phyloP scores from a whole-genome alignment of 1,140 invertebrate genomes.

The Argopecten irradians region DNA sequence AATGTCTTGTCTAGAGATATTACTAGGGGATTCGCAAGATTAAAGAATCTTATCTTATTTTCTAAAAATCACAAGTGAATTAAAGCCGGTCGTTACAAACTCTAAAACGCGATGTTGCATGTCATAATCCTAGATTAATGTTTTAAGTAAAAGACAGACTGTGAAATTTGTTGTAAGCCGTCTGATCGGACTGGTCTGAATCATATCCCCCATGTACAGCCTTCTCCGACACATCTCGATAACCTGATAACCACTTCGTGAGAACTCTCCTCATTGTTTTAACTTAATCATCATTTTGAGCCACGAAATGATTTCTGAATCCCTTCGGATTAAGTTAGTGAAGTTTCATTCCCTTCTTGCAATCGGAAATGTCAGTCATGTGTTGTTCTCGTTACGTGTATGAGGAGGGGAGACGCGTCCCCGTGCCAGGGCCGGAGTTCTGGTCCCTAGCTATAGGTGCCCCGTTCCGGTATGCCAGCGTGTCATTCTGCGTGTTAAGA shows the following conservation, averaged over 20 bases:
- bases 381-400: not conserved
- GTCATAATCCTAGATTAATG: slow-evolving; percentile 18
- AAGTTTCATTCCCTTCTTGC: slow-evolving; percentile 13
- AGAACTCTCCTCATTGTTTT: slow-evolving; percentile 3
- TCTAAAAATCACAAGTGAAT: slow-evolving; percentile 18
- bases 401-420: not conserved
- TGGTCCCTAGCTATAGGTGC: not conserved
- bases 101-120: slow-evolving; percentile 15
- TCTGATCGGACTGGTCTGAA: not conserved
- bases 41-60: slow-evolving; percentile 19
- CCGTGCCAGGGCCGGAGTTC: not conserved
- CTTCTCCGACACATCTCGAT: not conserved
- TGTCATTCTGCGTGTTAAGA: not conserved
- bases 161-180: slow-evolving; percentile 21
- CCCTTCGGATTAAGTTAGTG: not conserved
- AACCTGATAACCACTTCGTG: slow-evolving; percentile 14
- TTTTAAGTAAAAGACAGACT: slow-evolving; percentile 14
- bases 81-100: slow-evolving; percentile 1
- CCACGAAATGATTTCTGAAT: slow-evolving; percentile 8
- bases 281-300: slow-evolving; percentile 18
- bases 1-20: slow-evolving; percentile 7
- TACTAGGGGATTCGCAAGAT: not conserved
- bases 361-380: slow-evolving; percentile 8
- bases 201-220: not conserved
- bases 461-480: slow-evolving; percentile 19